A percentile compares a stretch with the other conserved stretches of the same genome.
Evolutionary conservation across 2,888 invertebrate species (phyloP).

Genomic region (Eugnorisma glareosa): DNA sequence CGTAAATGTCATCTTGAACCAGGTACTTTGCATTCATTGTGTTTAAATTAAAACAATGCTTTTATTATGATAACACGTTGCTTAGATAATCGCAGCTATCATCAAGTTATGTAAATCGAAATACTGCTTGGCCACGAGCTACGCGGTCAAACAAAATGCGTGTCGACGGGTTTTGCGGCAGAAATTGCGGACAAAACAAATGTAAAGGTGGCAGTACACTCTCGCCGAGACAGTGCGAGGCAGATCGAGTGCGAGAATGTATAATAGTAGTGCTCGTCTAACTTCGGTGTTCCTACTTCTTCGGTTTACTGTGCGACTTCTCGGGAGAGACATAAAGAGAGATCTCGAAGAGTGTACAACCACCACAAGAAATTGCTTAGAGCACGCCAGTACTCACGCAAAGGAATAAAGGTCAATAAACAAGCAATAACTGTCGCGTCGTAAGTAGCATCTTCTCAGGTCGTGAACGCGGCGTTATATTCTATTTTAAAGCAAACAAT

Average conservation of each 20-base stretch:
- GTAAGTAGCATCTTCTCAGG: background rate
- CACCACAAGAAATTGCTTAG: background rate
- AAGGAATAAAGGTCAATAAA: background rate
- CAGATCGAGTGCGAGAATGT: background rate
- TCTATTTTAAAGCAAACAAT: background rate
- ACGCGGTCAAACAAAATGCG: background rate
- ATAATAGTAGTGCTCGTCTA: background rate
- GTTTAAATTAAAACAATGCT: slow-evolving; percentile 36
- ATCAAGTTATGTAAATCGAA: slow-evolving; percentile 29
- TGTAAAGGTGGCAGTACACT: background rate
- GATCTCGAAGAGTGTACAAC: background rate
- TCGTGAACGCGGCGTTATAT: background rate
- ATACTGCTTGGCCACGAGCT: background rate
- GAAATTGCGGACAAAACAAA: background rate
- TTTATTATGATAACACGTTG: slow-evolving; percentile 6
- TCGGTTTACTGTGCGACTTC: background rate
- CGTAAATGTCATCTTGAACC: slow-evolving; percentile 14
- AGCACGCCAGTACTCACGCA: background rate
- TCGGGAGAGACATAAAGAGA: background rate
- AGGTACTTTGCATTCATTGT: slow-evolving; percentile 9
- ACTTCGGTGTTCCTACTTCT: background rate
- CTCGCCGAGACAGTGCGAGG: background rate
- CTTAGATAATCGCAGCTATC: background rate
- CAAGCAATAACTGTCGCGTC: background rate
- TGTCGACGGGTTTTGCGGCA: background rate